These are phyloP conservation scores for Aplodontia rufa DNA, from an alignment of 2,113 vertebrate genomes.

Conservation along the genomic window DNA sequence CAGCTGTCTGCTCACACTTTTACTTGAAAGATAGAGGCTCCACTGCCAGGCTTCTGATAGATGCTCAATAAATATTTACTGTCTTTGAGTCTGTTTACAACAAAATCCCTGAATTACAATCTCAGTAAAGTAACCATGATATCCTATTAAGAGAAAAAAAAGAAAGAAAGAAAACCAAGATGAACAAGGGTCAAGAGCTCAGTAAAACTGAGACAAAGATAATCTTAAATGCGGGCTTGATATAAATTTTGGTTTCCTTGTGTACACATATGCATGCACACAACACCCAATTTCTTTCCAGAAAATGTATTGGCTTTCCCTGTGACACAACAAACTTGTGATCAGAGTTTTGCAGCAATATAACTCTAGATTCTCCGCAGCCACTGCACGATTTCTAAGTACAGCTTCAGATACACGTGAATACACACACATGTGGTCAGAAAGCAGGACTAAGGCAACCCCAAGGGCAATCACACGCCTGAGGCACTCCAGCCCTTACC, in stretches of 20 bases:
- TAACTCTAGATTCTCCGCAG: not conserved
- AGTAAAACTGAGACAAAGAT: not conserved
- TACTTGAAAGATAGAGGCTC: not conserved
- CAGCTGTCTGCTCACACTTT: not conserved
- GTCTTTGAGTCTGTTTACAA: not conserved
- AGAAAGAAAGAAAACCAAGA: not conserved
- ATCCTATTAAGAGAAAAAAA: not conserved
- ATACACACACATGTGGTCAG: too few species aligned
- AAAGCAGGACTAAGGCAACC: not conserved
- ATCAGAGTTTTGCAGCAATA: not conserved
- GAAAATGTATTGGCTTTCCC: not conserved
- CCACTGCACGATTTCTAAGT: not conserved
- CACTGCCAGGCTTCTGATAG: not conserved
- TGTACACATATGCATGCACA: too few species aligned
- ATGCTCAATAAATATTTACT: not conserved
- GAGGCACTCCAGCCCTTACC: too few species aligned
- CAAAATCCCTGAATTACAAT: not conserved
- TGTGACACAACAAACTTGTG: not conserved
- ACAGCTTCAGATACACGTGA: not conserved
- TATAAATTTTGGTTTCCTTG: not conserved
- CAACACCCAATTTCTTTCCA: not conserved
- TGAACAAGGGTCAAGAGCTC: not conserved
- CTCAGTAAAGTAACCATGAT: not conserved
- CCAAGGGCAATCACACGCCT: rapidly evolving
- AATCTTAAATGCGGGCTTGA: not conserved